Evolutionary conservation across 2,113 vertebrate genomes (phyloP).

Genomic region (Rissa tridactyla): DNA sequence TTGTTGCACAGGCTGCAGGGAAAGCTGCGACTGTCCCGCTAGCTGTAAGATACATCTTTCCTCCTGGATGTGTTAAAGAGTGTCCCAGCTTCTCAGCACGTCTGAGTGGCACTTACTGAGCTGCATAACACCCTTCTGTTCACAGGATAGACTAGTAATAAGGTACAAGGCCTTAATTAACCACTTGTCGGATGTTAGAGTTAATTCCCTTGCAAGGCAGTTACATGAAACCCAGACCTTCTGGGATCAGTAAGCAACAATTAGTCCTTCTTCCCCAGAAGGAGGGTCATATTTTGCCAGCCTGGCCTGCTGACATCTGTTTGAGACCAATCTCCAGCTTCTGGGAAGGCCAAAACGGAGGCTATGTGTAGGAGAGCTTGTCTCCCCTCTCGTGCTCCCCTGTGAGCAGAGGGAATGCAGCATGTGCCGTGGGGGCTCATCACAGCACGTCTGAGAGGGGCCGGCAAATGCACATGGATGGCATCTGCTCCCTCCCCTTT

Average conservation of each 20-base stretch:
- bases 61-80: background rate
- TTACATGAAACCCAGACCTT: background rate
- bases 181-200: background rate
- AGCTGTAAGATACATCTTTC: background rate
- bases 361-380: background rate
- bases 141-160: background rate
- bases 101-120: background rate
- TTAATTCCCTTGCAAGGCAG: background rate
- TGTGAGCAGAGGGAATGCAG: background rate
- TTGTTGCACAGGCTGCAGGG: background rate
- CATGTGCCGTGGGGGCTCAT: background rate
- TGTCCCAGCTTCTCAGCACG: background rate
- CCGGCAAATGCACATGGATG: background rate
- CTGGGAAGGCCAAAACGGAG: background rate
- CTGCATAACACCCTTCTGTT: background rate
- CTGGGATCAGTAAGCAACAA: background rate
- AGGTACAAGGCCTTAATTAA: background rate
- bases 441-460: background rate
- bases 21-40: background rate
- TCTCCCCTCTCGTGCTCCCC: background rate
- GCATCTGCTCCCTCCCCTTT: conserved; percentile 26
- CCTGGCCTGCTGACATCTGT: background rate
- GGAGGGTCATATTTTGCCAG: background rate
- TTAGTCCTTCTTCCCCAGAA: background rate
- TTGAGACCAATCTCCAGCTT: background rate